phyloP scores from a whole-genome alignment of 2,113 vertebrate species.

The Hippocampus mohnikei region DNA sequence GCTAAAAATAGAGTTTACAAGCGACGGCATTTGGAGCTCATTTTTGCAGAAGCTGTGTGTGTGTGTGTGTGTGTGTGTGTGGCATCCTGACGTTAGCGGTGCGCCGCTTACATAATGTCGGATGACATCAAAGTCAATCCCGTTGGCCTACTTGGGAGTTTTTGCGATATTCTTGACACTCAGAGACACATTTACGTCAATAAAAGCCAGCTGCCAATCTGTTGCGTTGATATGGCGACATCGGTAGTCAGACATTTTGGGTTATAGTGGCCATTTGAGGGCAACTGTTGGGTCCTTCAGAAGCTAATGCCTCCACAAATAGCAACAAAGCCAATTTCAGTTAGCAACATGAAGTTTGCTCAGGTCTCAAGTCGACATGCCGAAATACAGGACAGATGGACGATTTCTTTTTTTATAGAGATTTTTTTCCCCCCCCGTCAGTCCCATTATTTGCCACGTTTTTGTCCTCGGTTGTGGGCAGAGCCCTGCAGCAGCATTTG shows the following conservation, averaged over 20 bases:
- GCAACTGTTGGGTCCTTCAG: not conserved
- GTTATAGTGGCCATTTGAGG: not conserved
- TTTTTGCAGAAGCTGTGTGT: slow-evolving; percentile 41
- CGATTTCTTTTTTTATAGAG: no score
- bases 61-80: slow-evolving; percentile 39
- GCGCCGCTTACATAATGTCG: slow-evolving; percentile 27
- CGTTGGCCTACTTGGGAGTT: slow-evolving; percentile 33
- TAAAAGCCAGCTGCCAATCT: not conserved
- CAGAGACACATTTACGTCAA: not conserved
- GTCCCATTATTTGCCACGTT: no score
- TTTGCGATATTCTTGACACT: not conserved
- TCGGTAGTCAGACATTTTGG: not conserved
- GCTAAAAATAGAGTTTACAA: slow-evolving; percentile 53
- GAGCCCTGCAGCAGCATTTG: not conserved
- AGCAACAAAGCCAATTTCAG: not conserved
- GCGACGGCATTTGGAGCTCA: slow-evolving; percentile 45
- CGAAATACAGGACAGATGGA: no score
- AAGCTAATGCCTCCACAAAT: not conserved
- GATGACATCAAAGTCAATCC: slow-evolving; percentile 14
- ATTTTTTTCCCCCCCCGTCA: no score
- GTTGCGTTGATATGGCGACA: not conserved
- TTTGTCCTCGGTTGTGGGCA: no score
- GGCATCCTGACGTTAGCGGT: slow-evolving; percentile 18
- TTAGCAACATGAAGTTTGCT: not conserved
- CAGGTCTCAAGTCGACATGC: no score